Evolutionary conservation across 1,140 invertebrate genomes (phyloP).

Genomic region (Scaptomyza graminum): DNA sequence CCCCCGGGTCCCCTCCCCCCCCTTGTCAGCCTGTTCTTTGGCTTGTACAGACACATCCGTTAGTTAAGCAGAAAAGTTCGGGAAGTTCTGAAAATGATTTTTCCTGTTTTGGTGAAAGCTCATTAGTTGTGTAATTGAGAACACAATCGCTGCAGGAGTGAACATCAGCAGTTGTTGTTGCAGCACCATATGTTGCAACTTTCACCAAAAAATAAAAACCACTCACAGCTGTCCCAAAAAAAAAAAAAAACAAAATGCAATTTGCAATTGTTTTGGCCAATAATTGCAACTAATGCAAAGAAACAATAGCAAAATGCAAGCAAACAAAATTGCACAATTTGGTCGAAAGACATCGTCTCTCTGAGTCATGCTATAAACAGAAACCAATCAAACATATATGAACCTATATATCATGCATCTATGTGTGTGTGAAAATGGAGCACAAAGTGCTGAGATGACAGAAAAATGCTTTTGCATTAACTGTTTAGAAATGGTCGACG

Average conservation of each 20-base stretch:
- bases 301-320: conserved; percentile 41
- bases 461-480: conserved; percentile 51
- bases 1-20: conserved; percentile 7
- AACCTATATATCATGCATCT: conserved; percentile 30
- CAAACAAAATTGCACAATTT: conserved; percentile 73
- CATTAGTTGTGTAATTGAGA: conserved; percentile 68
- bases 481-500: conserved; percentile 23
- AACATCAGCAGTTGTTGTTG: conserved; percentile 12
- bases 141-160: conserved; percentile 41
- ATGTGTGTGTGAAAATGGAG: conserved; percentile 39
- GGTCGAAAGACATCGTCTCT: conserved; percentile 52
- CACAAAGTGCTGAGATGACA: conserved; percentile 58
- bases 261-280: conserved; percentile 79
- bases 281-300: conserved; percentile 70
- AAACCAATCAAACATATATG: conserved; percentile 14
- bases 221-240: conserved; percentile 40
- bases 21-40: conserved; percentile 32
- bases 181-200: conserved; percentile 66
- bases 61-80: conserved; percentile 38
- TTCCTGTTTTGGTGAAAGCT: conserved; percentile 76
- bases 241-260: conserved; percentile 51
- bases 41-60: conserved; percentile 56
- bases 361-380: conserved; percentile 61
- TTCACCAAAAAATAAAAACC: conserved; percentile 44
- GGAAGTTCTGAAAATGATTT: conserved; percentile 64